Conservation (phyloP, 2,797 vertebrate genomes). For the Uromys caudimaculatus region DNA sequence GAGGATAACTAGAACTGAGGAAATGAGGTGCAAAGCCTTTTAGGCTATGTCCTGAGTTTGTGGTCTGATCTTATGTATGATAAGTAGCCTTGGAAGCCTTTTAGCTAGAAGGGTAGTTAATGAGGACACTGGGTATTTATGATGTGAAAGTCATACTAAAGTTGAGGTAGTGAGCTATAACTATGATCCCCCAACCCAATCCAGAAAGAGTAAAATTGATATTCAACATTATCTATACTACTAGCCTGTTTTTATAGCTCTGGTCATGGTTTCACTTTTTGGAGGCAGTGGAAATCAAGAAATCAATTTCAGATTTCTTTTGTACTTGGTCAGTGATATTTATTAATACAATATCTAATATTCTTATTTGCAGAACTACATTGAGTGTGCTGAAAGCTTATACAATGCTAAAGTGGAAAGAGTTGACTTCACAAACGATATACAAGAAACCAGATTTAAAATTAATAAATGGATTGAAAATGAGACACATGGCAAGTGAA, state of each 20-base stretch:
- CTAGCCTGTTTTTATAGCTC: background rate
- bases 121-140: background rate
- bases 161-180: background rate
- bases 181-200: rapidly evolving
- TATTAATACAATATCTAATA: constrained; percentile 1
- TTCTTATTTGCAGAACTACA: constrained; percentile 86
- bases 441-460: constrained; percentile 86
- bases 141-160: background rate
- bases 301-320: background rate
- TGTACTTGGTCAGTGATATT: background rate
- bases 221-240: background rate
- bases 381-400: constrained; percentile 87
- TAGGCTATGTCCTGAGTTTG: background rate
- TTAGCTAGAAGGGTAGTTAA: background rate
- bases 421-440: constrained; percentile 89
- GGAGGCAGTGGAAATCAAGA: constrained; percentile 6
- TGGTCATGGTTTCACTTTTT: background rate
- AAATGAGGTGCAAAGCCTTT: background rate
- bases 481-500: constrained; percentile 89
- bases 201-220: background rate
- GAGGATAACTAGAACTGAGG: background rate
- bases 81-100: background rate
- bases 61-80: background rate
- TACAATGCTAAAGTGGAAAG: constrained; percentile 90
- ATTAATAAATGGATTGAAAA: constrained; percentile 92